phyloP scores from a whole-genome alignment of 2,113 vertebrate genomes.

The Athene cunicularia region DNA sequence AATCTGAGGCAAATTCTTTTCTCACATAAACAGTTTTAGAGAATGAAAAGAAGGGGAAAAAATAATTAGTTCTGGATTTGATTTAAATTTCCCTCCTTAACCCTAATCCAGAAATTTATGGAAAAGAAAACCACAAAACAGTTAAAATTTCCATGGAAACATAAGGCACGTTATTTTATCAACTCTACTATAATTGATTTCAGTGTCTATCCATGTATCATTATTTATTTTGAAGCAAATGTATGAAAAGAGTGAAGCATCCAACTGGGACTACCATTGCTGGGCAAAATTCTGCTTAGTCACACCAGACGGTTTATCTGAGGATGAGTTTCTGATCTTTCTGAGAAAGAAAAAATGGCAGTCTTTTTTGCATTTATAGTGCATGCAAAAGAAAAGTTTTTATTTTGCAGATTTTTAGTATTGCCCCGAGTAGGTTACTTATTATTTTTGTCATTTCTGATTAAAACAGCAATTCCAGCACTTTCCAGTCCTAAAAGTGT shows the following conservation, averaged over 20 bases:
- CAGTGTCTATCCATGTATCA: not conserved
- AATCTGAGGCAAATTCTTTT: not conserved
- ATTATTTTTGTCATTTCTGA: not conserved
- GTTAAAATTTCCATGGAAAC: not conserved
- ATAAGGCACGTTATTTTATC: not conserved
- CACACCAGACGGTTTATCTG: not conserved
- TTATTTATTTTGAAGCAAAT: not conserved
- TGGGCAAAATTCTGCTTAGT: not conserved
- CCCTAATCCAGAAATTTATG: rapidly evolving
- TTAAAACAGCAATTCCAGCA: not conserved
- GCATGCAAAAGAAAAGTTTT: not conserved
- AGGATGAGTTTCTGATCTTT: not conserved
- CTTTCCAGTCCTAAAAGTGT: not conserved
- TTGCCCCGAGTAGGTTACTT: not conserved
- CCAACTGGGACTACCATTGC: not conserved
- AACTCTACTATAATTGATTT: not conserved
- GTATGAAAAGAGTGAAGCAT: not conserved
- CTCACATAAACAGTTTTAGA: not conserved
- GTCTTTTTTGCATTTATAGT: not conserved
- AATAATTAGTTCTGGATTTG: not conserved
- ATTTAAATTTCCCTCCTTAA: not conserved
- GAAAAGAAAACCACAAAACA: not conserved
- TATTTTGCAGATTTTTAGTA: not conserved
- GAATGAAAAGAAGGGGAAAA: rapidly evolving
- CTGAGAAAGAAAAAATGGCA: not conserved